Base-by-base conservation (phyloP, 2,888 invertebrate genomes). In the Drosophila histrio region DNA sequence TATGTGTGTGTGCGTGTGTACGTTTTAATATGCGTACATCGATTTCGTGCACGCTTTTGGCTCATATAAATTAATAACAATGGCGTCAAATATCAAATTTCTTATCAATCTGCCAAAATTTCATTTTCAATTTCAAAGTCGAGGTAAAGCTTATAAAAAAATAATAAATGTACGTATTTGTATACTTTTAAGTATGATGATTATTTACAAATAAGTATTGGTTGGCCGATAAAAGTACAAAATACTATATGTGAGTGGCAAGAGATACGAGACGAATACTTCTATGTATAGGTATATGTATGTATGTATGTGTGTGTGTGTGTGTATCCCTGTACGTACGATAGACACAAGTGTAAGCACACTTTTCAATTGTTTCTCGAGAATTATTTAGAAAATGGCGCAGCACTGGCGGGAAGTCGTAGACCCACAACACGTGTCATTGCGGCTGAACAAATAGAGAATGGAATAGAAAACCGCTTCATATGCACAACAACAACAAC, bases 91-190 rank as follows among this genome's bases (percentile, higher is more conserved):
- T 36, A 46, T 28, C 11, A 39, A 57, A 19, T 32, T 36, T 38
- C 64, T 71, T 81, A 81, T 85, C 73, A 56, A 44, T 43, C 30
- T 50, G 69, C 47, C 44, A 59, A 65, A 74, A 72, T 13, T 13
- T 46, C n/a, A 32, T 32, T 72, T 70, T 68, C 39, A 62, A 77
- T 79, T 74, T 87, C 70, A 87, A 77, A 84, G 81, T 78, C 75
- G 78, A 87, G 72, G 75, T 61, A 63, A 83, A 39, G 43, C 30
- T 17, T 49, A 64, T 19, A 44, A 30, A 39, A 50, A 39, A 17
- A 44, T n/a, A n/a, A 6, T 6, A 11, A 11, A 21, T 38, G 11
- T 2, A 21, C 6, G 7, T 6, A 32, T n/a, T 6, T 34, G 11
- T n/a, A 22, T 2, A 11, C 11, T 5, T 8, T 32, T 30, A 24